Conservation (phyloP, 2,888 invertebrate genomes). For the Hydrotaea cyrtoneurina region DNA sequence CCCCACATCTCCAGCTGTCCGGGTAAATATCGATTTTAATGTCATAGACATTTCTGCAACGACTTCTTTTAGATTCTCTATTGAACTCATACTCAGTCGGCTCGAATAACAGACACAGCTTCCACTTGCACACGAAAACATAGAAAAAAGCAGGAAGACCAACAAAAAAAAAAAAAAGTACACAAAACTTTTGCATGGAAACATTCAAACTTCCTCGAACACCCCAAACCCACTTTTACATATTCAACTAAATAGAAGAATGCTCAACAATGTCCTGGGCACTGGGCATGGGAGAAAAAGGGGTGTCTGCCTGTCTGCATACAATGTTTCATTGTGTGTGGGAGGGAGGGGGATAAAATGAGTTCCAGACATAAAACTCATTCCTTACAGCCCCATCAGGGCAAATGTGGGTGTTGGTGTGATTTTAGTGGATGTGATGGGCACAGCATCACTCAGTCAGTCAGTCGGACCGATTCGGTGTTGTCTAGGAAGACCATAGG, state of each 20-base stretch:
- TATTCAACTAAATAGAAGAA: background rate
- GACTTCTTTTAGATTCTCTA: conserved; percentile 40
- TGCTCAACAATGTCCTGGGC: background rate
- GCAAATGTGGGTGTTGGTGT: background rate
- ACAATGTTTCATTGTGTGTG: conserved; percentile 7
- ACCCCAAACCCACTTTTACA: background rate
- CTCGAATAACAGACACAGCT: background rate
- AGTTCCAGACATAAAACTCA: conserved; percentile 41
- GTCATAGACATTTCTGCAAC: conserved; percentile 41
- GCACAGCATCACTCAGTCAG: background rate
- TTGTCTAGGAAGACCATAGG: background rate
- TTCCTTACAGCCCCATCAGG: background rate
- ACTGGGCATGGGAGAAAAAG: background rate
- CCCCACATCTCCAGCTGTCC: background rate
- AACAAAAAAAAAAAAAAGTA: background rate
- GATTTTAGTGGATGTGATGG: background rate
- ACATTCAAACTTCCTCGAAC: background rate
- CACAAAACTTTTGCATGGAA: conserved; percentile 39
- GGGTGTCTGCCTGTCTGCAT: conserved; percentile 21
- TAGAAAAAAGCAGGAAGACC: background rate
- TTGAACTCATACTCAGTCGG: background rate
- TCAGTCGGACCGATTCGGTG: background rate
- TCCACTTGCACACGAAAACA: background rate
- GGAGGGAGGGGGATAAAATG: too few relatives aligned
- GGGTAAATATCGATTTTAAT: conserved; percentile 44